Evolutionary conservation across 2,888 invertebrate species (phyloP), one percentile per base, ranked within the genome.

Genomic region (Tethea ocularis): DNA sequence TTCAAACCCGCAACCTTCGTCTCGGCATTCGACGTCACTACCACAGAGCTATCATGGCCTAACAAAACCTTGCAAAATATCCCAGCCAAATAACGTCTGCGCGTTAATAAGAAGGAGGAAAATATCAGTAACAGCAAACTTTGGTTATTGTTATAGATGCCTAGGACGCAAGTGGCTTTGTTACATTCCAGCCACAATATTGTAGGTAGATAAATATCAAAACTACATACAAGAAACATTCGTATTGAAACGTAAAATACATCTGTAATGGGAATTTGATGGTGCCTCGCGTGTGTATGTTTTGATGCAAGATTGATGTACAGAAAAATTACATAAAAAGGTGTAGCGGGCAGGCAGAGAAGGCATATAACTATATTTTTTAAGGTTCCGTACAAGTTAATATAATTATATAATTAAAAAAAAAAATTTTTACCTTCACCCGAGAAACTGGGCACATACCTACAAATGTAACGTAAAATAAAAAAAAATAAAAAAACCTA

Each of bases 261-360:
- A 62, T 58, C 65, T 67, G 74, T 84, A 84, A 85, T 84, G 84
- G 78, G 63, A 78, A 83, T 84, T 84, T 84, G 80, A 84, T 84
- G 83, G 75, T 67, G 61, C 67, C 62, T 52, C 66, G 64, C 68
- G 59, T 69, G 72, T 75, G 69, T 75, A 61, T 61, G 55, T 59
- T 71, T 75, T 80, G 81, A 82, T 83, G 77, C 71, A 83, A 84
- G 84, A 84, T 85, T 83, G 83, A 85, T 85, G 83, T 62, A 56
- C 67, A 61, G 60, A 71, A 78, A 81, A 82, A 82, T 84, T 77
- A 72, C 71, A 60, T 33, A 3, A 33, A 62, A 46, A 59, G 59
- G 61, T 61, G 64, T 57, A 59, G 51, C 29, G 13, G 26, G 10
- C 23, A 11, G 23, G 23, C 1, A 17, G 58, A n/a, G 59, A 57